Conservation (phyloP, 2,888 invertebrate species). For the Spisula solida region DNA sequence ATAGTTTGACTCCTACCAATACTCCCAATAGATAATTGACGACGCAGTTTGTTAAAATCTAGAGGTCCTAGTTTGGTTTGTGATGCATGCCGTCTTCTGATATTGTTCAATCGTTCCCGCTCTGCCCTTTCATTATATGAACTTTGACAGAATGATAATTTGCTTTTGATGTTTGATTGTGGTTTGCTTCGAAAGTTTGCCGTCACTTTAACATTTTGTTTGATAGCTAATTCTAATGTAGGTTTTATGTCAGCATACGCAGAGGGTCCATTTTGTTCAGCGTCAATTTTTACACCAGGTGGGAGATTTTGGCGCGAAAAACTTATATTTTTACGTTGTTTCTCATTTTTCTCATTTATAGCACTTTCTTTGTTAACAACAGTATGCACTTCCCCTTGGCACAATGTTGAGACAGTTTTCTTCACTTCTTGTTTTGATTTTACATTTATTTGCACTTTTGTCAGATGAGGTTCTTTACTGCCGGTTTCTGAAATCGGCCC, state of each 20-base stretch:
- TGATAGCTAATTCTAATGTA: neutral
- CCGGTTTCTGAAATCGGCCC: neutral
- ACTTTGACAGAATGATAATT: slow-evolving; percentile 64
- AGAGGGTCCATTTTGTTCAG: neutral
- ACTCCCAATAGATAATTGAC: slow-evolving; percentile 53
- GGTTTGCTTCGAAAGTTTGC: neutral
- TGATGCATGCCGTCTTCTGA: slow-evolving; percentile 59
- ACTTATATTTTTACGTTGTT: neutral
- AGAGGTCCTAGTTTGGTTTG: slow-evolving; percentile 65
- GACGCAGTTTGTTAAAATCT: slow-evolving; percentile 64
- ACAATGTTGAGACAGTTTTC: neutral
- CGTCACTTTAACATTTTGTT: neutral
- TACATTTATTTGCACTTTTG: neutral
- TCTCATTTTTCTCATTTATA: neutral
- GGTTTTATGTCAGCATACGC: neutral
- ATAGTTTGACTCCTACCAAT: slow-evolving; percentile 35
- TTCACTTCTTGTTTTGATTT: neutral
- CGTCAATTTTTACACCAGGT: neutral
- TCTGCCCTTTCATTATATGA: slow-evolving; percentile 68
- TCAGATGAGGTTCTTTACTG: neutral
- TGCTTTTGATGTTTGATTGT: neutral
- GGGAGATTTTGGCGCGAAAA: neutral
- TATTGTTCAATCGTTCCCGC: slow-evolving; percentile 58
- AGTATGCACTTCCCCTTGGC: neutral
- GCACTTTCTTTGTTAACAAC: neutral